A percentile compares a stretch with the other conserved stretches of the same genome.
These are phyloP conservation scores for Centropristis striata DNA, from an alignment of 2,113 vertebrate genomes.

Conservation along the genomic window DNA sequence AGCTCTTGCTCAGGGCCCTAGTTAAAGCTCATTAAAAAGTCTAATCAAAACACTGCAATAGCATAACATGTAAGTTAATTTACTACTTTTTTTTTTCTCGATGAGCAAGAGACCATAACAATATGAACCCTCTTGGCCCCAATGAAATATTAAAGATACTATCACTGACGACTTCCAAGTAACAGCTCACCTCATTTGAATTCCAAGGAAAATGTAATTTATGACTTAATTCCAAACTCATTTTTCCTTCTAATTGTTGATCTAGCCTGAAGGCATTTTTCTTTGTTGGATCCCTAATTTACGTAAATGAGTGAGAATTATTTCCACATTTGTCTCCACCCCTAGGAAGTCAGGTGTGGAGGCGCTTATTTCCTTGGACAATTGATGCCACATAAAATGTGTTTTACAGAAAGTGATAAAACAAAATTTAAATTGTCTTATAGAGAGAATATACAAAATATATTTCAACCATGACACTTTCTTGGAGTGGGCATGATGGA, in stretches of 20 bases:
- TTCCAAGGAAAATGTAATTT: constrained; percentile 76
- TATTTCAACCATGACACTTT: constrained; percentile 29
- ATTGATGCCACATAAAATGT: constrained; percentile 31
- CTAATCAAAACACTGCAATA: constrained; percentile 76
- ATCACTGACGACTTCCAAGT: constrained; percentile 64
- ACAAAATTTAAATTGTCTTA: not conserved
- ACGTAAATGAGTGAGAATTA: constrained; percentile 74
- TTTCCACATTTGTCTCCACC: constrained; percentile 58
- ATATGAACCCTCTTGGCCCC: constrained; percentile 63
- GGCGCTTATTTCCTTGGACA: constrained; percentile 70
- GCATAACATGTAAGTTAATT: constrained; percentile 76
- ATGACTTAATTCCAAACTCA: constrained; percentile 64
- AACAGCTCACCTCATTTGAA: constrained; percentile 79
- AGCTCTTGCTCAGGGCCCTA: constrained; percentile 62
- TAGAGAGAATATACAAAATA: not conserved
- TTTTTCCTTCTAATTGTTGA: constrained; percentile 75
- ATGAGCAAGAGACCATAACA: constrained; percentile 73
- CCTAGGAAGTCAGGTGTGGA: constrained; percentile 73
- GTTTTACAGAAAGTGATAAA: constrained; percentile 38
- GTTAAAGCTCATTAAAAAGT: constrained; percentile 80
- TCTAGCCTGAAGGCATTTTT: constrained; percentile 72
- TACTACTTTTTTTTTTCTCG: constrained; percentile 41
- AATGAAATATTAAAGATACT: constrained; percentile 74
- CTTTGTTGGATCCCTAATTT: constrained; percentile 81
- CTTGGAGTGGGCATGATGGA: constrained; percentile 65